phyloP scores from a whole-genome alignment of 2,797 vertebrate species.

The Smutsia gigantea region DNA sequence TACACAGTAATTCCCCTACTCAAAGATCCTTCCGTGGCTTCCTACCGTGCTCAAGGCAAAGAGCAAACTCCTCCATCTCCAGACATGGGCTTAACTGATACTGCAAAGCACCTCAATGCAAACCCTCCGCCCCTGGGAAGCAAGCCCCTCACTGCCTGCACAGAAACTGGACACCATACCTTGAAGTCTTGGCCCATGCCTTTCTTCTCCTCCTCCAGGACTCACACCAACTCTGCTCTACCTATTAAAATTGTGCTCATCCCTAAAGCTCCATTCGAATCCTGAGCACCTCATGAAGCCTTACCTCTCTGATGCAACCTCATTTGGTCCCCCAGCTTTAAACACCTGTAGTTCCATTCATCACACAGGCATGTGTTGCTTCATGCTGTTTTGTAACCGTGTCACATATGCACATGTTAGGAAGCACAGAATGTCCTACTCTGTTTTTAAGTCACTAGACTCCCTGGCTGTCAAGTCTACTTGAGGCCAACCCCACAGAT shows the following conservation, averaged over 20 bases:
- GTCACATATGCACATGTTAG: background rate
- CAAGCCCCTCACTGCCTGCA: background rate
- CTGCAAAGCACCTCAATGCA: background rate
- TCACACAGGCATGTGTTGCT: rapidly evolving
- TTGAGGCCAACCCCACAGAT: background rate
- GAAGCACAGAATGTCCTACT: background rate
- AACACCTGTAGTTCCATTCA: background rate
- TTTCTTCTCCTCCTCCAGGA: background rate
- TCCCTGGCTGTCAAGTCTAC: background rate
- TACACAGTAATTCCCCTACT: background rate
- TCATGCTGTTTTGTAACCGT: rapidly evolving
- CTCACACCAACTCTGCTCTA: background rate
- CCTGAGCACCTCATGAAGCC: background rate
- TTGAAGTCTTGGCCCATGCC: rapidly evolving
- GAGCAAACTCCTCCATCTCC: background rate
- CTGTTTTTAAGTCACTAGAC: background rate
- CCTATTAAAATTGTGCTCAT: background rate
- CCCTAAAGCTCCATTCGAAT: background rate
- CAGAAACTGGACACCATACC: background rate
- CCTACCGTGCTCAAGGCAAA: background rate
- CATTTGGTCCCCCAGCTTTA: background rate
- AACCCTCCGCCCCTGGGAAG: background rate
- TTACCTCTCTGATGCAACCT: background rate
- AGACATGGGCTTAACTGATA: rapidly evolving
- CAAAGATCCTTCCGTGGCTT: background rate